Evolutionary conservation across 1,140 invertebrate genomes (phyloP), one percentile per base, ranked within the genome.

Genomic region (Ephestia elutella): DNA sequence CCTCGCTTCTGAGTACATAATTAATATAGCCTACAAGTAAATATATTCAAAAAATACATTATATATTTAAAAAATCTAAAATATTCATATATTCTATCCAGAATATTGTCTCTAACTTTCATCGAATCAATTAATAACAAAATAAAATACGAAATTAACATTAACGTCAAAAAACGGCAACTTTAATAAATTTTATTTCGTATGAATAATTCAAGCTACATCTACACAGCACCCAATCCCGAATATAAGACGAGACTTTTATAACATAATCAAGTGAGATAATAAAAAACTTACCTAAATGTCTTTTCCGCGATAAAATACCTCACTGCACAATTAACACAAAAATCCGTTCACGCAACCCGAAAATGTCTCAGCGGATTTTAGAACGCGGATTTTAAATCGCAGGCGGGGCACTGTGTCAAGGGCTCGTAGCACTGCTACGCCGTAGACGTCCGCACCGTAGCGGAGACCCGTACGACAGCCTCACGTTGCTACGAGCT

Each of bases 401-500:
- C 68, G 68, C 73, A 78, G 70, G 73, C 70, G 70, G 76, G 74
- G 79, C 76, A 68, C 70, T 76, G 82, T 86, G 80, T 82, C 82
- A 86, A 86, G 84, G 82, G 58, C 38, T 44, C 68, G 61, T 62
- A 56, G 59, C 56, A 49, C 56, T 21, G 64, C 78, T 83, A 79
- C 80, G 78, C 60, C 72, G 76, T 81, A 80, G 78, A 81, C 85
- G 82, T 80, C 82, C 80, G 80, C 73, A 65, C 69, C 73, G 82
- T 82, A 83, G 76, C 81, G 71, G 71, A 65, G 72, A 76, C 80
- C 78, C 77, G 80, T 74, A 83, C 85, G 80, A 87, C 80, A 87
- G 82, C 66, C 80, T 80, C 85, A 80, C 82, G 85, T 86, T 86
- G 82, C 85, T 82, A 87, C 85, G 79, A 84, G 82, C 85, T 86